Base-by-base conservation (phyloP, 2,888 invertebrate species). In the Sceliomorpha sp. region DNA sequence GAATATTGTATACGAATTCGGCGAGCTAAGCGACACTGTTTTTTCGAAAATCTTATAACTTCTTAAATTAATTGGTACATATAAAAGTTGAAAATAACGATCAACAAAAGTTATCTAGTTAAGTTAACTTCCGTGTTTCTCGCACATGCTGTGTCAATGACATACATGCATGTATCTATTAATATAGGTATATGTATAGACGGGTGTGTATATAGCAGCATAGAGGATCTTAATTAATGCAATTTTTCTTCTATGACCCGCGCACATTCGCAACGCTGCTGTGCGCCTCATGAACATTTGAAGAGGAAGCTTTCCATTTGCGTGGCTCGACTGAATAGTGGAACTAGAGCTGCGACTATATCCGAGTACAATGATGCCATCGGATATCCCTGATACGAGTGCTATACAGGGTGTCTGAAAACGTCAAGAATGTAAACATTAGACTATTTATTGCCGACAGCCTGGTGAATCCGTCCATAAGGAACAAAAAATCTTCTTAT, bases 271-370 rank as follows among this genome's bases (percentile, higher is more conserved):
- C 59, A 67, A 59, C 59, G 59, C 66, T 59, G 59, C 42, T 27
- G 42, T 48, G 59, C 47, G 53, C 44, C 47, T 67, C 59, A 29
- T 55, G 53, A 68, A 68, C 67, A 60, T 68, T 68, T 48, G 60
- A 56, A 68, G 60, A 60, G 60, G 67, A 68, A 68, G 60, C 60
- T 68, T 68, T 68, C 53, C 67, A 68, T 60, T 68, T 60, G 56
- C 55, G 50, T 60, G 45, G 48, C 59, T 67, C 66, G 53, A 67
- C 59, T 67, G 59, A 67, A 67, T 59, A 67, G 64, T 66, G 64
- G 47, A 66, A 58, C 58, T 66, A 51, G 64, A 66, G 64, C 64
- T 66, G 58, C 40, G 64, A 66, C 64, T 66, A 66, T 66, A 66
- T 66, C 56, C 58, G 45, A 66, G 64, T 66, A 66, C 58, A 66